phyloP scores from a whole-genome alignment of 2,797 vertebrate genomes.

The Cheracebus regulus region DNA sequence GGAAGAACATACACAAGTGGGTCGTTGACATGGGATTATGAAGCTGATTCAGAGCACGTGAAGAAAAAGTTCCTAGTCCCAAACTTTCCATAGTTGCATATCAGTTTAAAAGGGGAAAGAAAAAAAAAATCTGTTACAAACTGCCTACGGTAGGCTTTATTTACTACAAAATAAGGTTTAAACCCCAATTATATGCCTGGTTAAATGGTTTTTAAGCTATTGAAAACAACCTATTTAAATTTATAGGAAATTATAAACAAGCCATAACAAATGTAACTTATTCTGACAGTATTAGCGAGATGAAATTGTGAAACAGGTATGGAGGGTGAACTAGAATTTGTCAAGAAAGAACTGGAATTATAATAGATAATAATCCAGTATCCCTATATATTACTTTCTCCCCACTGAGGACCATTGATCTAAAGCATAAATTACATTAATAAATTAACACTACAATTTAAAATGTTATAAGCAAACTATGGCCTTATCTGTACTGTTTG shows the following conservation, averaged over 20 bases:
- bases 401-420: background rate
- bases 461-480: constrained; percentile 9
- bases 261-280: background rate
- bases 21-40: background rate
- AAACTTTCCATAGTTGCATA: background rate
- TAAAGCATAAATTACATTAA: background rate
- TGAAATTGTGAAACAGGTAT: background rate
- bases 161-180: background rate
- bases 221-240: constrained; percentile 5
- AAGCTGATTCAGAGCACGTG: background rate
- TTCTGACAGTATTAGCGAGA: background rate
- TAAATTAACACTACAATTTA: background rate
- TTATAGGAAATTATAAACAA: background rate
- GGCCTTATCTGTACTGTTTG: background rate
- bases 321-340: background rate
- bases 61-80: background rate
- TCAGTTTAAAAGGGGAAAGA: background rate
- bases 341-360: background rate
- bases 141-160: background rate
- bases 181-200: background rate
- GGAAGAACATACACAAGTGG: background rate
- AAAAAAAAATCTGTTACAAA: background rate
- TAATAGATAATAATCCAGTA: background rate
- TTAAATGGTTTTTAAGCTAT: background rate
- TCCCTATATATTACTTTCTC: background rate